These are phyloP conservation scores for Drosophila malerkotliana DNA, from an alignment of 1,140 invertebrate genomes.

Conservation along the genomic window DNA sequence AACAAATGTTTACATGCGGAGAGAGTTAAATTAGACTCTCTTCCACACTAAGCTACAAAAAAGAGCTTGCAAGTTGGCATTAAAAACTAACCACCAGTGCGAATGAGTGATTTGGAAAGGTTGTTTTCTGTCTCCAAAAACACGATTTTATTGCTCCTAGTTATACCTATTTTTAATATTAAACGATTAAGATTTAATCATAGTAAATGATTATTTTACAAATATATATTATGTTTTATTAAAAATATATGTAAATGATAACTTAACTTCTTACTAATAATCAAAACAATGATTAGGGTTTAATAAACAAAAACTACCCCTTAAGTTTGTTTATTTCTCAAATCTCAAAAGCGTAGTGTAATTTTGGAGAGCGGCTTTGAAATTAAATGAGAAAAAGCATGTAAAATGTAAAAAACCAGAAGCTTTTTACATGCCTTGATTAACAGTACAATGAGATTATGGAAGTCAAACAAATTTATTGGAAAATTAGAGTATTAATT, in stretches of 20 bases:
- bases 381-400: background rate
- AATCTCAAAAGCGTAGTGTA: background rate
- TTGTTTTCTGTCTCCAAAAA: too few relatives aligned
- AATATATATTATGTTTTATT: too few relatives aligned
- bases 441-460: background rate
- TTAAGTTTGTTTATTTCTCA: too few relatives aligned
- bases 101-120: background rate
- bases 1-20: background rate
- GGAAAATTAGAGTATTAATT: background rate
- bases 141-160: too few relatives aligned
- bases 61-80: too few relatives aligned
- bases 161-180: too few relatives aligned
- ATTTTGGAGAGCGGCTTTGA: background rate
- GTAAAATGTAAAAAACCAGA: background rate
- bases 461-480: background rate
- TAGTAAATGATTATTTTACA: too few relatives aligned
- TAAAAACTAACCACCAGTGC: background rate
- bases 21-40: background rate
- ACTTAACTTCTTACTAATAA: too few relatives aligned
- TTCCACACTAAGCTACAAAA: background rate
- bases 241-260: background rate
- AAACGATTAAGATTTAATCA: too few relatives aligned
- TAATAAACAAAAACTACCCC: background rate
- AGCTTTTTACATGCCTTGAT: conserved; percentile 20
- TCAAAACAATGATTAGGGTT: background rate